Base-by-base conservation (phyloP, 2,113 vertebrate genomes). In the Uria aalge region DNA sequence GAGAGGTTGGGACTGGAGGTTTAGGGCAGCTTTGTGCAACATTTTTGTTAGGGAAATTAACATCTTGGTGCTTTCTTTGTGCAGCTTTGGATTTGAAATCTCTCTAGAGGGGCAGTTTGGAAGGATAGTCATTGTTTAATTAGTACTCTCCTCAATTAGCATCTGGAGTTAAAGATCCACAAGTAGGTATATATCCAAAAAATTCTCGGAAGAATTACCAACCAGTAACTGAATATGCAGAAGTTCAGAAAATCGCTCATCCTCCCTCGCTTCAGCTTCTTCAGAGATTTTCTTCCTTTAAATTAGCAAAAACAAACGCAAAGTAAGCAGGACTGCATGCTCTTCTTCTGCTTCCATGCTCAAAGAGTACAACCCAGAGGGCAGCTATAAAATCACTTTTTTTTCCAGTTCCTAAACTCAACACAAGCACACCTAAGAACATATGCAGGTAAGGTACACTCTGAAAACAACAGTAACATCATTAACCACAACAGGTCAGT, bases 71-170 rank as follows among this genome's bases (percentile, higher is more conserved):
- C 30, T 91, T 85, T 63, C 57, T 77, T 85, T 88, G 73, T 78
- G 64, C 62, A 92, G 62, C 55, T 85, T 90, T 92, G 59, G 69
- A 85, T 71, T 88, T 95, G 66, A 95, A 91, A 91, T 76, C 34
- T 94, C 94, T 90, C 77, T 47, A 86, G 92, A 86, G 74, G 41
- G 23, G 16, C 27, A 60, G 56, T 90, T 83, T 86, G 68, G 91
- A 90, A 93, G 78, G 59, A 34, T 43, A 96, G 76, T 92, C 67
- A 77, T 92, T 91, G 57, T 95, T 96, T 96, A 95, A 96, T 96
- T 94, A 94, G 85, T 94, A 71, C n/a, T 90, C 17, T 13, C 78
- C 82, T 92, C 92, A 94, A 85, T 76, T 87, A 94, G 86, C 79
- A 79, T 91, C 78, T 94, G 56, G 84, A 95, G 47, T 81, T 94